These are phyloP conservation scores for Lepidurus couesii DNA, from an alignment of 1,140 invertebrate species.

Conservation along the genomic window DNA sequence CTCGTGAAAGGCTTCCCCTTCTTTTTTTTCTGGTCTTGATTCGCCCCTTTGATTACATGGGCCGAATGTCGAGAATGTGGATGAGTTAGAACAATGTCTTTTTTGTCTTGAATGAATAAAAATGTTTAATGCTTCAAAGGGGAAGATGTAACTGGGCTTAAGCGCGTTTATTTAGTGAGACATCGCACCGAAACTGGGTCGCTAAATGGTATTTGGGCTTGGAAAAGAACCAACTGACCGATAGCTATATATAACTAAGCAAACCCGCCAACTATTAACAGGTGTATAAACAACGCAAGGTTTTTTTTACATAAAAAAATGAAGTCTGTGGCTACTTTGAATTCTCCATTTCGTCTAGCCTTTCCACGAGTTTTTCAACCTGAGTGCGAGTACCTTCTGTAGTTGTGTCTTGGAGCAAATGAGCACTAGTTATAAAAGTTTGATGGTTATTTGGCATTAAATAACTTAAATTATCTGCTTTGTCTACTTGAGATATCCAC, in stretches of 20 bases:
- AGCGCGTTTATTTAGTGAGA: background rate
- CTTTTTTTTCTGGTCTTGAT: slow-evolving; percentile 29
- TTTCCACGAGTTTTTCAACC: background rate
- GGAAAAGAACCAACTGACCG: background rate
- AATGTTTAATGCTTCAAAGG: slow-evolving; percentile 16
- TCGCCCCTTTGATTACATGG: slow-evolving; percentile 24
- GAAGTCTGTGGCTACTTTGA: background rate
- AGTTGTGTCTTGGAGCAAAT: background rate
- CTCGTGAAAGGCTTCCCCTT: slow-evolving; percentile 26
- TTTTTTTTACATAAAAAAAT: background rate
- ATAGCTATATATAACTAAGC: background rate
- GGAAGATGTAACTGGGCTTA: background rate
- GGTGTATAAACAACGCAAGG: background rate
- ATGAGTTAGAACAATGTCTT: slow-evolving; percentile 13
- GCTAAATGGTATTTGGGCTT: background rate
- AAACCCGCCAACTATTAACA: background rate
- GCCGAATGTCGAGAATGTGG: slow-evolving; percentile 9
- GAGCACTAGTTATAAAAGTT: background rate
- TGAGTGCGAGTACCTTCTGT: background rate
- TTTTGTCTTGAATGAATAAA: slow-evolving; percentile 19
- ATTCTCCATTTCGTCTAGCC: background rate
- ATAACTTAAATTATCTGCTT: background rate
- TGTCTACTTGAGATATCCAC: background rate
- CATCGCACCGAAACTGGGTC: background rate
- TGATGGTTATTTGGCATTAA: background rate